Evolutionary conservation across 2,113 vertebrate species (phyloP), one percentile per base, ranked within the genome.

Genomic region (Takifugu flavidus): DNA sequence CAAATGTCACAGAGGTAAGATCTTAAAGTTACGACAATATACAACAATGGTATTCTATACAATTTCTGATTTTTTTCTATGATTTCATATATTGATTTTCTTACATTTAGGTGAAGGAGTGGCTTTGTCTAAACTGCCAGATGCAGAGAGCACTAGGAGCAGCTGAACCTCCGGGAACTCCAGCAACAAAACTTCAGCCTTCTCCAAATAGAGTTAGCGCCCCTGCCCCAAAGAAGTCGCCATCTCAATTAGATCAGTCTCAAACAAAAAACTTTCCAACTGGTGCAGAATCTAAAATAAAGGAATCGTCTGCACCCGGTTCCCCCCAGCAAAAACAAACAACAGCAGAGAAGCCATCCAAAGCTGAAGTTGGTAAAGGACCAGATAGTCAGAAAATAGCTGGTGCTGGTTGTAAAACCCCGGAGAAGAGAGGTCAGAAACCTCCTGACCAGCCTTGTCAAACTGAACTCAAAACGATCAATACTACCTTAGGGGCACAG

Each of bases 101-200:
- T 79, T 20, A 43, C 2, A 25, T 59, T 25, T 78, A 98, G 96
- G 83, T 93, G 43, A 93, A 91, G 14, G 94, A 98, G 75, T 98
- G 96, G 96, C 90, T 98, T 55, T 98, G 96, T 88, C 93, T 98
- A 65, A 98, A 94, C 83, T 98, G 96, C 82, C 96, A 98, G 85
- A 93, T 95, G 93, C 92, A 94, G 51, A 92, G 94, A 91, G 93
- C 94, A 0, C 76, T 96, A 26, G 90, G 91, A 56, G 80, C 72
- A 74, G 90, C 91, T 49, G 92, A 94, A 45, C 80, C 92, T 70
- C 86, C 87, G 65, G 83, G 87, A 65, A 72, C 73, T 68, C 89
- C 70, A 2, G 75, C 80, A 54, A 79, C 88, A 5, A 90, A 90
- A 60, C 80, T 83, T 51, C 83, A 90, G 13, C 82, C 89, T 31